Base-by-base conservation (phyloP, 2,888 invertebrate genomes). In the Dexiosoma caninum region DNA sequence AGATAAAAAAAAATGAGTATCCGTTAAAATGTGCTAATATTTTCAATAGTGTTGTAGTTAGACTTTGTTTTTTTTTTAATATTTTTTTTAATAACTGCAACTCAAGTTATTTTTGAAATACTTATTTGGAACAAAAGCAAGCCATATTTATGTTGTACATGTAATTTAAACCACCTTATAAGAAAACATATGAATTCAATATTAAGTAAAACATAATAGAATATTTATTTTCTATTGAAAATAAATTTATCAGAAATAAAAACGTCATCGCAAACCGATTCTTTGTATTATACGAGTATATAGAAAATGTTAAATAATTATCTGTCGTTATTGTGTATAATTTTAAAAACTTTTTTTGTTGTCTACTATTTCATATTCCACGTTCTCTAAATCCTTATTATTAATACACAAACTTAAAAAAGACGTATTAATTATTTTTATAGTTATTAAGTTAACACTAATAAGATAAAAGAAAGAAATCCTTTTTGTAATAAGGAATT, bases 191-290 rank as follows among this genome's bases (percentile, higher is more conserved):
- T 78, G 59, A 70, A 76, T 57, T 72, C 64, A 76, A 80, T 70
- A 66, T 40, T 62, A 53, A 76, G 40, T n/a, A 40, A 70, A 77
- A 44, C 12, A 44, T 19, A 32, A 55, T 1, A 60, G n/a, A n/a
- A 57, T 9, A 80, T 32, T 35, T 37, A 57, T 49, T 66, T 67
- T 27, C 60, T 57, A 64, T 42, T 66, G 6, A 57, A 67, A 67
- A 27, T 23, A 40, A 30, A 49, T n/a, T 57, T n/a, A 27, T 59
- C 42, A 16, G 59, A 60, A 57, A n/a, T 37, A 37, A 30, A 72
- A 62, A 55, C 84, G 87, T 86, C 87, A 83, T 84, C 85, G 88
- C 87, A 86, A 84, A 87, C 87, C 88, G 88, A 88, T 87, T 88
- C 87, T 83, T 85, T 84, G 83, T 23, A 76, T 44, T 78, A 71